Evolutionary conservation across 2,113 vertebrate genomes (phyloP).

Genomic region (Vicugna pacos): DNA sequence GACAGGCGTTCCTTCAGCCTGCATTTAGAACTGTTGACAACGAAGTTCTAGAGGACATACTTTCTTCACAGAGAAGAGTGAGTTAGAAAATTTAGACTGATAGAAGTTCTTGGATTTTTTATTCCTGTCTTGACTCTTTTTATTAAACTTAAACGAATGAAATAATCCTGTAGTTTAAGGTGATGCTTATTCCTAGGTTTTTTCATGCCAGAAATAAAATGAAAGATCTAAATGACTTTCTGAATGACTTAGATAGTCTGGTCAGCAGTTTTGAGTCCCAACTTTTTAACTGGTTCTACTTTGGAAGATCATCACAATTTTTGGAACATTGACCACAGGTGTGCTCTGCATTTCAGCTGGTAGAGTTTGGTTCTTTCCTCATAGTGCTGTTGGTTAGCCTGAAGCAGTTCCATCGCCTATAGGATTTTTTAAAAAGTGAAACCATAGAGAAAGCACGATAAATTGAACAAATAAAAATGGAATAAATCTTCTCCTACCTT

Average conservation of each 20-base stretch:
- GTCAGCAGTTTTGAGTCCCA: neutral
- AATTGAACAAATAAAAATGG: neutral
- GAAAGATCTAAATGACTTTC: conserved; percentile 29
- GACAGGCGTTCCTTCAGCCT: neutral
- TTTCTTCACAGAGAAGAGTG: conserved; percentile 38
- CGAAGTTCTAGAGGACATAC: neutral
- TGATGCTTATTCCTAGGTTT: neutral
- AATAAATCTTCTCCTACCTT: neutral
- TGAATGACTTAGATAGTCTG: conserved; percentile 54
- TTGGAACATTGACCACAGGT: neutral
- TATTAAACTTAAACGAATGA: neutral
- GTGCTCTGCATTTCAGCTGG: neutral
- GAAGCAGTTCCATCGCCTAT: neutral
- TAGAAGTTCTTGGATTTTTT: conserved; percentile 29
- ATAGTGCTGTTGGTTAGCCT: neutral
- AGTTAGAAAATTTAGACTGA: conserved; percentile 19
- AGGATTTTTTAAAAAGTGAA: neutral
- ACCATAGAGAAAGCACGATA: neutral
- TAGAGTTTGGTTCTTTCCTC: neutral
- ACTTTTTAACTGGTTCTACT: neutral
- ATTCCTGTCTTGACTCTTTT: neutral
- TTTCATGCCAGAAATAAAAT: neutral
- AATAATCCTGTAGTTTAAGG: neutral
- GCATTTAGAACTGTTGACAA: neutral
- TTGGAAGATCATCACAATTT: neutral